Evolutionary conservation across 2,888 invertebrate species (phyloP).

Genomic region (Trichogramma dendrolimi): DNA sequence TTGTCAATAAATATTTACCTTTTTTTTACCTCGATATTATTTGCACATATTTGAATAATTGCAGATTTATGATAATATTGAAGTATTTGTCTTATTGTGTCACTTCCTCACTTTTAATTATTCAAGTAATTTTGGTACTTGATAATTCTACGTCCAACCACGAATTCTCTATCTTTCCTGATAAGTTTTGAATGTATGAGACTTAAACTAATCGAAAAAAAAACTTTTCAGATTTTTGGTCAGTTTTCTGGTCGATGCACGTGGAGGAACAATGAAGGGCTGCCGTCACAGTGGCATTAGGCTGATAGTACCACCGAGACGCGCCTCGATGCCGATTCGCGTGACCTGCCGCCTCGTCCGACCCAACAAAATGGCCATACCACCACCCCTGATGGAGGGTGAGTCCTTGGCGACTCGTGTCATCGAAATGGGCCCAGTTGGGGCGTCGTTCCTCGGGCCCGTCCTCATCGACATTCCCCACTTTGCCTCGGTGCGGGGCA

Average conservation of each 20-base stretch:
- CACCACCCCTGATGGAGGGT: slow-evolving; percentile 96
- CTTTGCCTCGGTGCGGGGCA: slow-evolving; percentile 89
- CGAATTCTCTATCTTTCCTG: too few relatives aligned
- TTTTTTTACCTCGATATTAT: too few relatives aligned
- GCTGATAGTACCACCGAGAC: slow-evolving; percentile 92
- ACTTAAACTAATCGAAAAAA: too few relatives aligned
- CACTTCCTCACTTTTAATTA: too few relatives aligned
- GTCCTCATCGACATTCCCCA: slow-evolving; percentile 95
- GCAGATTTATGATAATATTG: too few relatives aligned
- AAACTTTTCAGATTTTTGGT: slow-evolving; percentile 77
- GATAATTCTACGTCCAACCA: too few relatives aligned
- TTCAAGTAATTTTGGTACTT: too few relatives aligned
- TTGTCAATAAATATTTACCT: too few relatives aligned
- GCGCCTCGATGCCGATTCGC: slow-evolving; percentile 91
- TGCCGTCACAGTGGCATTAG: slow-evolving; percentile 96
- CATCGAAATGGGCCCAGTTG: slow-evolving; percentile 91
- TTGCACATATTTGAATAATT: too few relatives aligned
- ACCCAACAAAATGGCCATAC: slow-evolving; percentile 72
- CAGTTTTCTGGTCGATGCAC: slow-evolving; percentile 98
- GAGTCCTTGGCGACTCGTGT: slow-evolving; percentile 94
- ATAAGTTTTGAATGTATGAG: too few relatives aligned
- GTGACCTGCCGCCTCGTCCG: slow-evolving; percentile 92
- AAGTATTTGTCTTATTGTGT: too few relatives aligned
- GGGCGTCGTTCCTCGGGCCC: slow-evolving; percentile 91
- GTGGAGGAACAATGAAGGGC: slow-evolving; percentile 98